phyloP scores from a whole-genome alignment of 2,113 vertebrate genomes.

The Sinocyclocheilus maitianheensis region DNA sequence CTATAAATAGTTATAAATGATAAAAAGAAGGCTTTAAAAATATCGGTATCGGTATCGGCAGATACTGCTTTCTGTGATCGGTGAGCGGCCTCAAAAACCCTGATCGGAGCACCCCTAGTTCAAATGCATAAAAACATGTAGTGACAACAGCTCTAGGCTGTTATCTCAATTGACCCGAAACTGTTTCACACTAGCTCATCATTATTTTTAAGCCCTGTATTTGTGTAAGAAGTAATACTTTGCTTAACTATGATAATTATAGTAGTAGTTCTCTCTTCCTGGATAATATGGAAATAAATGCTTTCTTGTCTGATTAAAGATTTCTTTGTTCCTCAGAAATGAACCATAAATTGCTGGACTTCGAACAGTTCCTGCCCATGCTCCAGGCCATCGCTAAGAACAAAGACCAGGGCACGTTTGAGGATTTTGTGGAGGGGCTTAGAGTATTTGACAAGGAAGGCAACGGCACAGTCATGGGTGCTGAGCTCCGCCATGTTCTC shows the following conservation, averaged over 20 bases:
- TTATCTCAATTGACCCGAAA: not conserved
- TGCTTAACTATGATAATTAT: not conserved
- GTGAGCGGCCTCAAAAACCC: too few relatives aligned
- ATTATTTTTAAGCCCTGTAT: not conserved
- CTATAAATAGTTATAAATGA: too few relatives aligned
- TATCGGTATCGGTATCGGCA: too few relatives aligned
- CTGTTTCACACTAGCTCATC: not conserved
- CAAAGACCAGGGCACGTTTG: constrained; percentile 93
- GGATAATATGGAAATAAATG: not conserved
- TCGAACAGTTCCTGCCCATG: constrained; percentile 97
- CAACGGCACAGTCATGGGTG: constrained; percentile 95
- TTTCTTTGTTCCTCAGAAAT: constrained; percentile 78
- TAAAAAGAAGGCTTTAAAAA: too few relatives aligned
- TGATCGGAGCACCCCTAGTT: too few relatives aligned
- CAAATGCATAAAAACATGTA: not conserved
- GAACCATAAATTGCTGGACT: constrained; percentile 88
- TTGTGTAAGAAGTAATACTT: not conserved
- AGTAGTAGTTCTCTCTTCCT: not conserved
- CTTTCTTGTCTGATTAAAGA: not conserved
- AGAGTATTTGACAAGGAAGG: constrained; percentile 95
- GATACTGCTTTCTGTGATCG: too few relatives aligned
- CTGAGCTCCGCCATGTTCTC: constrained; percentile 92
- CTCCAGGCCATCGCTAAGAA: constrained; percentile 94
- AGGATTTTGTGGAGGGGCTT: constrained; percentile 93
- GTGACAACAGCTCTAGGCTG: not conserved